These are phyloP conservation scores for Agriotes lineatus DNA, from an alignment of 2,888 invertebrate genomes.

Conservation along the genomic window DNA sequence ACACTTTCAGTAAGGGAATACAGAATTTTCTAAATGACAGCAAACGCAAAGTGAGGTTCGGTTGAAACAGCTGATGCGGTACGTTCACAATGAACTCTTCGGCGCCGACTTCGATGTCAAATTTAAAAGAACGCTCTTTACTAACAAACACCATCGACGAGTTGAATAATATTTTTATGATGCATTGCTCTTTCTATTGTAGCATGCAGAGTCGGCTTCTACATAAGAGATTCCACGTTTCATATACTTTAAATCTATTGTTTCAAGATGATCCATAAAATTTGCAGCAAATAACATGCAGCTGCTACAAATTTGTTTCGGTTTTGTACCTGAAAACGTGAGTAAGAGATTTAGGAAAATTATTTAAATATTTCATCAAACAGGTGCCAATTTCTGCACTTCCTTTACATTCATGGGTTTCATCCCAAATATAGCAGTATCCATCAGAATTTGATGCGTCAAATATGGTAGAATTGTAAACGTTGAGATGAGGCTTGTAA, in stretches of 20 bases:
- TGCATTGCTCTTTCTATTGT: conserved; percentile 44
- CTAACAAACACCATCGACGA: conserved; percentile 1
- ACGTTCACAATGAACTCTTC: too few relatives aligned
- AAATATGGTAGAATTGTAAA: conserved; percentile 48
- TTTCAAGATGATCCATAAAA: conserved; percentile 37
- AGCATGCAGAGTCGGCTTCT: conserved; percentile 41
- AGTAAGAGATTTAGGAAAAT: conserved; percentile 38
- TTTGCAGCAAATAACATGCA: conserved; percentile 42
- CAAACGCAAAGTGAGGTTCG: too few relatives aligned
- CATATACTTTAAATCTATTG: conserved; percentile 46
- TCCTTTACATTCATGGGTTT: conserved; percentile 44
- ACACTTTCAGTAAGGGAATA: too few relatives aligned
- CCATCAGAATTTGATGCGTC: conserved; percentile 31
- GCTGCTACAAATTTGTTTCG: conserved; percentile 42
- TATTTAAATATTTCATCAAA: conserved; percentile 41
- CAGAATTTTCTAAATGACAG: too few relatives aligned
- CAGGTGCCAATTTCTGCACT: conserved; percentile 47
- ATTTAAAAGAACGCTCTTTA: too few relatives aligned
- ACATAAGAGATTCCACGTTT: conserved; percentile 31
- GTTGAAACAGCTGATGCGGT: too few relatives aligned
- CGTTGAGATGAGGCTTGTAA: conserved; percentile 20
- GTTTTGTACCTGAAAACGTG: conserved; percentile 45
- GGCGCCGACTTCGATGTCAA: too few relatives aligned
- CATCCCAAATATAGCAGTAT: conserved; percentile 39
- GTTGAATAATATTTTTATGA: conserved; percentile 42